Base-by-base conservation (phyloP, 2,888 invertebrate species). In the Melinaea menophilus region DNA sequence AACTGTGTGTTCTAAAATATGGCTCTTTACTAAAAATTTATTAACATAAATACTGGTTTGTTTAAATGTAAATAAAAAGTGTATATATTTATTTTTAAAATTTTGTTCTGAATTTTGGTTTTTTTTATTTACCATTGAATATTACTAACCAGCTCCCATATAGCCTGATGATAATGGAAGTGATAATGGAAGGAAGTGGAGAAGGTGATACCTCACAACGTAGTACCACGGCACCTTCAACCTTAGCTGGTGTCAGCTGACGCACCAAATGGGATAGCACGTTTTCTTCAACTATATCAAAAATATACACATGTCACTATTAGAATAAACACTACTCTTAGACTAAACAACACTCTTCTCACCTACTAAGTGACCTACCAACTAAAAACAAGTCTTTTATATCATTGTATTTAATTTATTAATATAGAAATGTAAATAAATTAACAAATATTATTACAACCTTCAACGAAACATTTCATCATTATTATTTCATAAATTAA, bases 201-300 rank as follows among this genome's bases (percentile, higher is more conserved):
- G 90, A 22, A 90, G 75, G 85, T 0, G 90, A 87, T 12, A 86
- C 73, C 62, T 89, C 90, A 70, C 90, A 90, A 3, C 86, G 77
- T 33, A 90, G 70, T 35, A 89, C 78, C 37, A 88, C 88, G 0
- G 84, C 77, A 0, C 87, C 85, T 0, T 88, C 85, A 0, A 87
- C 74, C 73, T 85, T 88, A 1, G 88, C 87, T 2, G 90, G 89
- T 9, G 77, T 83, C 65, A 90, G 72, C 72, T 90, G 90, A 3
- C 86, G 81, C 5, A 82, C 80, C 1, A 81, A 78, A 62, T 88
- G 87, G 0, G 80, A 78, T 11, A 90, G 75, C 3, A 84, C 82
- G 67, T 74, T 86, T 72, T 90, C 90, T 66, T 90, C 90, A 70
- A 90, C 90, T 90, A 71, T 13, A 47, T 31, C 59, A 61, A 34